phyloP scores from a whole-genome alignment of 2,888 invertebrate genomes.

The Ochropleura leucogaster region DNA sequence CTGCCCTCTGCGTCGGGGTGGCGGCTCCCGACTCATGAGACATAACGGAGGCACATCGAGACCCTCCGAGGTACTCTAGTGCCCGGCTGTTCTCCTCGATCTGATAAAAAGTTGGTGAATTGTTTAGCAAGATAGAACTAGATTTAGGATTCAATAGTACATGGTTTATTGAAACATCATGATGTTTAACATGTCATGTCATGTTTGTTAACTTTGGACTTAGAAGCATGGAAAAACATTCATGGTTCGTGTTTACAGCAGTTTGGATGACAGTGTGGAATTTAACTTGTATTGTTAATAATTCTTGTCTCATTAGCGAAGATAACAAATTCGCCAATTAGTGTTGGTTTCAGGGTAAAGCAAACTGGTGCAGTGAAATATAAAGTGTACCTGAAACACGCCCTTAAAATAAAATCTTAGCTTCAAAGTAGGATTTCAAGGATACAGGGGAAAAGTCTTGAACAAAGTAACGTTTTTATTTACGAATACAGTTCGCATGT shows the following conservation, averaged over 20 bases:
- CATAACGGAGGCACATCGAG: conserved; percentile 94
- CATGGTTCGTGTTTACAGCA: conserved; percentile 2
- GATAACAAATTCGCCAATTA: conserved; percentile 5
- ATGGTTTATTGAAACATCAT: neutral
- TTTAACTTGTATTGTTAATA: neutral
- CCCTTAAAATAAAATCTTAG: neutral
- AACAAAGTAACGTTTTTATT: neutral
- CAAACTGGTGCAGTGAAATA: neutral
- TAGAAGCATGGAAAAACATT: conserved; percentile 19
- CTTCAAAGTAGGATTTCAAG: conserved; percentile 19
- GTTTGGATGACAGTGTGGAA: conserved; percentile 18
- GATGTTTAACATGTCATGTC: neutral
- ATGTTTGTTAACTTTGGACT: neutral
- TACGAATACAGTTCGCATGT: neutral
- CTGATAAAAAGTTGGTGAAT: conserved; percentile 84
- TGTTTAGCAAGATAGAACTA: neutral
- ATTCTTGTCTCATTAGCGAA: neutral
- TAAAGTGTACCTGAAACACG: conserved; percentile 21
- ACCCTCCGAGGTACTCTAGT: conserved; percentile 95
- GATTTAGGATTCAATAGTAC: neutral
- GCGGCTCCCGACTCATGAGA: conserved; percentile 95
- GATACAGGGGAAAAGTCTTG: neutral
- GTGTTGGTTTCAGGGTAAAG: neutral
- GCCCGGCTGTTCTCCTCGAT: conserved; percentile 98
- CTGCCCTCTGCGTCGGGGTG: conserved; percentile 89